Evolutionary conservation across 1,140 invertebrate genomes (phyloP), one percentile per base, ranked within the genome.

Genomic region (Pachypeltis micranthus): DNA sequence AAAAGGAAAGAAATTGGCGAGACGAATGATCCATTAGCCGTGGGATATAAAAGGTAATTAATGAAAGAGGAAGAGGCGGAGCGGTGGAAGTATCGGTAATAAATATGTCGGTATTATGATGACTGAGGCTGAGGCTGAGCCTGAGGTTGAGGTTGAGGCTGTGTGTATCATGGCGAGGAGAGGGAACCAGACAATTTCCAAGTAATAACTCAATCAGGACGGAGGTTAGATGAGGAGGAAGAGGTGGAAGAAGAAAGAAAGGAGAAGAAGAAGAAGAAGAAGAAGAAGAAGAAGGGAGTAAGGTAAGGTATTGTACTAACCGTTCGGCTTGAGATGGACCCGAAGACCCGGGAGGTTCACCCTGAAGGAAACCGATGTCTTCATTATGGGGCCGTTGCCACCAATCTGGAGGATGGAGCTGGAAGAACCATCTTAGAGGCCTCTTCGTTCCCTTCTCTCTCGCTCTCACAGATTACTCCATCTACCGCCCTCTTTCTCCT

Each of bases 131-230:
- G 31, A 19, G 44, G 21, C 14, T 61, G 19, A 23, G 21, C n/a
- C n/a, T 31, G 21, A 61, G 21, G 39, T 23, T 25, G 34, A 19
- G 31, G 23, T 24, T 27, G 55, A 25, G 25, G 55, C 21, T 57
- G n/a, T 57, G 16, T 12, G 12, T 26, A 26, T 61, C 34, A 23
- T 44, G 57, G 1, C 14, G 2, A 24, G 3, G 57, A 25, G 19
- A 34, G 55, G 28, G 56, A 56, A 29, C 26, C 25, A 60, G 47
- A 63, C 62, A 63, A 63, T 63, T 64, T 59, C 51, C 19, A 2
- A 7, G 56, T 64, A 64, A 64, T 64, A 64, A 64, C 63, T 64
- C 63, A 60, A 64, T 64, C 63, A 63, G 29, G 44, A n/a, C n/a
- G n/a, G n/a, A n/a, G n/a, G n/a, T n/a, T n/a, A n/a, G n/a, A n/a